Percentiles rank a stretch among this genome's conserved stretches.
Conservation (phyloP, 2,888 invertebrate genomes). For the Entomobrya multifasciata region DNA sequence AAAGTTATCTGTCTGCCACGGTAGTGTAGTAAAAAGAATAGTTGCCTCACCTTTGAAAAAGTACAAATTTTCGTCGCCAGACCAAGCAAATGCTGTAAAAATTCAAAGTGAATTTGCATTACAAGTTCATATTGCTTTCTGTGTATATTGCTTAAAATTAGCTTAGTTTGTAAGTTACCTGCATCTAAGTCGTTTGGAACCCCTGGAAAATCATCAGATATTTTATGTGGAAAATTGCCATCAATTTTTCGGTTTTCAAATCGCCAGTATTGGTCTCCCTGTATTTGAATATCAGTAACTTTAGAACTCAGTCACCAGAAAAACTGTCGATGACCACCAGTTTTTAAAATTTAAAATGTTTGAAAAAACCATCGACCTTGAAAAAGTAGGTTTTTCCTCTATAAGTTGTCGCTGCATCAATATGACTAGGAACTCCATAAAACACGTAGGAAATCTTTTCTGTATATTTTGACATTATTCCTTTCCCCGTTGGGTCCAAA, state of each 20-base stretch:
- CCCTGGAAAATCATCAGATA: constrained; percentile 66
- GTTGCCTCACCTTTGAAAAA: constrained; percentile 74
- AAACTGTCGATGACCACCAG: background rate
- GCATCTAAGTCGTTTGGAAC: constrained; percentile 75
- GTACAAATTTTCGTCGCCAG: constrained; percentile 72
- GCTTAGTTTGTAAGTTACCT: no score
- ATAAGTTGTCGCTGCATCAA: constrained; percentile 69
- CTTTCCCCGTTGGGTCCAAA: constrained; percentile 65
- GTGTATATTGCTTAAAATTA: no score
- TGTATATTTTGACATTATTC: constrained; percentile 56
- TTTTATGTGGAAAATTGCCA: constrained; percentile 67
- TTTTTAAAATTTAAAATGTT: background rate
- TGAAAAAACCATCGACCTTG: constrained; percentile 61
- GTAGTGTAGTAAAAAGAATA: no score
- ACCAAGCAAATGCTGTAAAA: constrained; percentile 72
- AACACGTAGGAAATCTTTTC: constrained; percentile 72
- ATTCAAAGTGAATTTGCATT: background rate
- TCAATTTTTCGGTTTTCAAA: constrained; percentile 72
- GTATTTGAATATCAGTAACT: background rate
- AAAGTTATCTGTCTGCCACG: no score
- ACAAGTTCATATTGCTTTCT: no score
- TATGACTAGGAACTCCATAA: constrained; percentile 50
- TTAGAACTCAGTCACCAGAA: background rate
- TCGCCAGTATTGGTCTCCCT: constrained; percentile 71
- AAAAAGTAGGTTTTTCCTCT: constrained; percentile 71